Base-by-base conservation (phyloP, 2,113 vertebrate species). In the Gadus chalcogrammus region DNA sequence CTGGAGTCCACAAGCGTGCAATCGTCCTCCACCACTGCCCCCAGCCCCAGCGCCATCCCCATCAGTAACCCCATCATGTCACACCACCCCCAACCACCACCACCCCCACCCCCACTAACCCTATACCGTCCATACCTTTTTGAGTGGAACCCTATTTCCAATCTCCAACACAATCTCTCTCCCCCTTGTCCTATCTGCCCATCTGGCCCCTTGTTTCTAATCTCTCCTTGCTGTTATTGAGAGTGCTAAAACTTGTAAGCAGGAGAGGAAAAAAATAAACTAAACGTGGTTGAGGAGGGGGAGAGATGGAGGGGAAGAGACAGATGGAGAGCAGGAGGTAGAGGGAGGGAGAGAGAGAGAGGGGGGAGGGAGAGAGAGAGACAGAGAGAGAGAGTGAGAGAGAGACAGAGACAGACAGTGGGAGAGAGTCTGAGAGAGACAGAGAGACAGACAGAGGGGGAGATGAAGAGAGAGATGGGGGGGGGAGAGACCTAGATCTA, bases 1-100 rank as follows among this genome's bases (percentile, higher is more conserved):
- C 74, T 69, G 62, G 85, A 83, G 77, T 83, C 75, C 81, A 70
- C 70, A 83, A 79, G 85, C 67, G 82, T 87, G 84, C 84, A 87
- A 88, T 90, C 70, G 4, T 68, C 73, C 78, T 64, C 78, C 71
- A 68, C 58, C 61, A 22, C 55, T 55, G 28, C 24, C 58, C 18
- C 63, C 69, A 13, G 55, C 20, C 71, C 74, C 62, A 64, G 56
- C 65, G 79, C 64, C 15, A 79, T 77, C 75, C 15, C 55, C 42
- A 48, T 48, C 55, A 58, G 62, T 17, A 81, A 78, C 75, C 15
- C 55, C 42, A 48, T 48, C 55, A 58, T 35, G 31, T 35, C 55
- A 3, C 55, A 58, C 55, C 55, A 58, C 15, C 15, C 55, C 17
- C 55, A 16, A 9, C 15, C 55, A 58, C 55, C 15, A 16, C 15